phyloP scores from a whole-genome alignment of 2,888 invertebrate species.

The Frankliniella fusca region DNA sequence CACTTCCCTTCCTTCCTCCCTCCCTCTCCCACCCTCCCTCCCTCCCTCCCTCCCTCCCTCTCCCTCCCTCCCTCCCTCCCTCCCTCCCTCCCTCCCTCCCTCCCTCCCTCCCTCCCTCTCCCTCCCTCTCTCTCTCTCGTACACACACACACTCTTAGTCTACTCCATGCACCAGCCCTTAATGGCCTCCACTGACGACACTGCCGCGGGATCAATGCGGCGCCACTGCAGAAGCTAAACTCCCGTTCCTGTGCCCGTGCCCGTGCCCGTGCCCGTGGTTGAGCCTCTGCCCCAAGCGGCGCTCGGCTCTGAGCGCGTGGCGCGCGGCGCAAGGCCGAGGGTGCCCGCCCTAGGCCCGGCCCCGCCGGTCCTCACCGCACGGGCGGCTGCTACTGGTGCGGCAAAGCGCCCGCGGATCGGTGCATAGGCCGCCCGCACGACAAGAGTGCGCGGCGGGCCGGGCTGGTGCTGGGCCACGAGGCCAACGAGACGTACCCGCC shows the following conservation, averaged over 20 bases:
- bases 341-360: not conserved
- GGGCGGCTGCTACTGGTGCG: not conserved
- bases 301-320: not conserved
- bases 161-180: not conserved
- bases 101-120: not conserved
- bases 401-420: not conserved
- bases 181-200: not conserved
- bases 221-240: too few relatives aligned
- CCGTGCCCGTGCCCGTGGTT: not conserved
- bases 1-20: not conserved
- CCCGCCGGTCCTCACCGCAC: not conserved
- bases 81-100: constrained; percentile 33
- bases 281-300: not conserved
- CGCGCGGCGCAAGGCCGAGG: not conserved
- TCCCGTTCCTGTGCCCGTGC: too few relatives aligned
- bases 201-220: not conserved
- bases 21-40: not conserved
- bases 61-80: constrained; percentile 33
- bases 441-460: not conserved
- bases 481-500: not conserved
- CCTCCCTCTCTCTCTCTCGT: too few relatives aligned
- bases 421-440: not conserved
- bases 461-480: not conserved
- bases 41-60: constrained; percentile 29
- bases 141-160: too few relatives aligned